Conservation (phyloP, 2,888 invertebrate genomes). For the Drosophila buzzatii region DNA sequence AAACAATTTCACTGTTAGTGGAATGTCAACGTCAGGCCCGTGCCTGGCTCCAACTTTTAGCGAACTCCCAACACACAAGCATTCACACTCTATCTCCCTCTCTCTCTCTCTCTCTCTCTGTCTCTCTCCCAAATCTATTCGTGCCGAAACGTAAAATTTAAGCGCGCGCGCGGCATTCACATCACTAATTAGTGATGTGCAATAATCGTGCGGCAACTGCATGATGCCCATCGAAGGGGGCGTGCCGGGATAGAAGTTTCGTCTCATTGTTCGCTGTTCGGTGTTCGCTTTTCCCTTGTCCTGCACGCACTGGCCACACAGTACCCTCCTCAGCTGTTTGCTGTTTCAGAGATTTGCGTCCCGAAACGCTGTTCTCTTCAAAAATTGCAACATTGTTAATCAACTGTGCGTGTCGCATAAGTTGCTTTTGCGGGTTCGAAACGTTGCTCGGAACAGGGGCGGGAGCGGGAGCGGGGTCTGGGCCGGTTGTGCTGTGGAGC, state of each 20-base stretch:
- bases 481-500: background rate
- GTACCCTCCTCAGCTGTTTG: background rate
- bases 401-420: slow-evolving; percentile 72
- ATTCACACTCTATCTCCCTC: background rate
- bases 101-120: background rate
- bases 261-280: slow-evolving; percentile 1
- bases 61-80: background rate
- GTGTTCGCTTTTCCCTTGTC: too few species aligned
- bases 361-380: slow-evolving; percentile 41
- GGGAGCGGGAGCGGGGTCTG: too few species aligned
- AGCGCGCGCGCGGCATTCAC: slow-evolving; percentile 57
- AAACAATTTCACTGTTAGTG: slow-evolving; percentile 79
- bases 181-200: slow-evolving; percentile 79
- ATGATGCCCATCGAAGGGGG: slow-evolving; percentile 1
- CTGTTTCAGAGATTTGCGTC: slow-evolving; percentile 37
- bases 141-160: slow-evolving; percentile 63
- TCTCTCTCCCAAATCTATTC: slow-evolving; percentile 15
- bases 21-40: slow-evolving; percentile 74
- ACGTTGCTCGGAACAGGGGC: background rate
- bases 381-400: slow-evolving; percentile 74
- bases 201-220: slow-evolving; percentile 67
- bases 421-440: slow-evolving; percentile 52
- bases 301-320: too few species aligned
- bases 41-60: slow-evolving; percentile 28
- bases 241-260: background rate